Evolutionary conservation across 2,113 vertebrate species (phyloP).

Genomic region (Miniopterus natalensis): DNA sequence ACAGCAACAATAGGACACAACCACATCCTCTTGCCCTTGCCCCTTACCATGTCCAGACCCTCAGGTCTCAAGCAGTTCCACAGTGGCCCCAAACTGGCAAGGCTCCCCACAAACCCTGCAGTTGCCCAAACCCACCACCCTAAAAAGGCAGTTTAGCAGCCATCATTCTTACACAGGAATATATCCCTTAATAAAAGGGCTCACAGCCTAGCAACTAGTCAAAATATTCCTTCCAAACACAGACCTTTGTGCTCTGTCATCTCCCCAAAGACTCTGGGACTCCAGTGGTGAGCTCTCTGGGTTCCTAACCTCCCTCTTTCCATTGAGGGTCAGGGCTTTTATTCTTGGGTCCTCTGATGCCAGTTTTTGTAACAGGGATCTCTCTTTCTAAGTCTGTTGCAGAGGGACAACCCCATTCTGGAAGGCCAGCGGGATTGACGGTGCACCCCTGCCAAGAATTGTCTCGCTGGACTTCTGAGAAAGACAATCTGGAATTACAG

Average conservation of each 20-base stretch:
- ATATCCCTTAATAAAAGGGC: neutral
- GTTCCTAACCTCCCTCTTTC: neutral
- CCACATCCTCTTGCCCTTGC: neutral
- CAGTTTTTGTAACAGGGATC: neutral
- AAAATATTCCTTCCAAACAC: neutral
- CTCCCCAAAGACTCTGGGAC: neutral
- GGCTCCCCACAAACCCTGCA: neutral
- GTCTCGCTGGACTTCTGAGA: neutral
- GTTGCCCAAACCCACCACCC: neutral
- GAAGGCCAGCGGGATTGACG: neutral
- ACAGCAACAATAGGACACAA: neutral
- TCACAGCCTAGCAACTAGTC: neutral
- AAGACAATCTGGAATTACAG: neutral
- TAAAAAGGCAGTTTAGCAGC: neutral
- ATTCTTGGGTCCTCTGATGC: neutral
- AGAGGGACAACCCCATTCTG: neutral
- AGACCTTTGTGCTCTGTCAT: neutral
- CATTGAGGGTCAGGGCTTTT: too few species aligned
- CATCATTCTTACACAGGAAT: neutral
- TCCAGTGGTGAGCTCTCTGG: neutral
- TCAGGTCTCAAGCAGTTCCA: neutral
- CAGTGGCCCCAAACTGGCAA: neutral
- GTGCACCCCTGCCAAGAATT: neutral
- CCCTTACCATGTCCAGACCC: neutral
- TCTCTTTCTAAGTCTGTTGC: neutral